Evolutionary conservation across 2,888 invertebrate genomes (phyloP).

Genomic region (Microdon myrmicae): DNA sequence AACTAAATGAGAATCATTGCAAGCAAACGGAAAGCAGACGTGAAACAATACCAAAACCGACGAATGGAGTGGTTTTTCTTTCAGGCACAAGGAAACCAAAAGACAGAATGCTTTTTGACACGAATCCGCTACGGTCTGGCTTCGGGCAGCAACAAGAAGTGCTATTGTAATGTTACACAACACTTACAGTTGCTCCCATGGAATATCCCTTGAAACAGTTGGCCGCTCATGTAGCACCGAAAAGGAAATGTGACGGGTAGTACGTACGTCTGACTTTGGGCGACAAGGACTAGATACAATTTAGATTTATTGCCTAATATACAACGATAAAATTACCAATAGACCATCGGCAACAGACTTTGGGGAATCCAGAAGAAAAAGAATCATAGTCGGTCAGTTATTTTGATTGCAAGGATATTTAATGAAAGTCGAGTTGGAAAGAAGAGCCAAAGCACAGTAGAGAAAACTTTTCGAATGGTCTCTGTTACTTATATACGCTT

Average conservation of each 20-base stretch:
- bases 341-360: slow-evolving; percentile 23
- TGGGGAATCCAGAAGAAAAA: neutral
- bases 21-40: neutral
- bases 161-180: slow-evolving; percentile 19
- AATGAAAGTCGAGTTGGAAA: slow-evolving; percentile 41
- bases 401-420: slow-evolving; percentile 45
- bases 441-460: too few species aligned
- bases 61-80: slow-evolving; percentile 3
- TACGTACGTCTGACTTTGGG: neutral
- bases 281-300: slow-evolving; percentile 28
- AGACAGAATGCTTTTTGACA: slow-evolving; percentile 49
- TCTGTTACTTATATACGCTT: slow-evolving; percentile 38
- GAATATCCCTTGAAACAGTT: slow-evolving; percentile 15
- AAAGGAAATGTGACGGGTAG: slow-evolving; percentile 20
- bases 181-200: slow-evolving; percentile 11
- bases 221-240: slow-evolving; percentile 11
- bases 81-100: slow-evolving; percentile 1
- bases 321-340: slow-evolving; percentile 44
- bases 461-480: too few species aligned
- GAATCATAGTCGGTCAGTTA: slow-evolving; percentile 46
- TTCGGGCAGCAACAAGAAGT: slow-evolving; percentile 14
- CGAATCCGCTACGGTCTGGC: slow-evolving; percentile 29
- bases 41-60: neutral
- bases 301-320: slow-evolving; percentile 50
- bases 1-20: slow-evolving; percentile 2